Conservation (phyloP, 2,797 vertebrate species). For the Odontamblyopus lacepedii region DNA sequence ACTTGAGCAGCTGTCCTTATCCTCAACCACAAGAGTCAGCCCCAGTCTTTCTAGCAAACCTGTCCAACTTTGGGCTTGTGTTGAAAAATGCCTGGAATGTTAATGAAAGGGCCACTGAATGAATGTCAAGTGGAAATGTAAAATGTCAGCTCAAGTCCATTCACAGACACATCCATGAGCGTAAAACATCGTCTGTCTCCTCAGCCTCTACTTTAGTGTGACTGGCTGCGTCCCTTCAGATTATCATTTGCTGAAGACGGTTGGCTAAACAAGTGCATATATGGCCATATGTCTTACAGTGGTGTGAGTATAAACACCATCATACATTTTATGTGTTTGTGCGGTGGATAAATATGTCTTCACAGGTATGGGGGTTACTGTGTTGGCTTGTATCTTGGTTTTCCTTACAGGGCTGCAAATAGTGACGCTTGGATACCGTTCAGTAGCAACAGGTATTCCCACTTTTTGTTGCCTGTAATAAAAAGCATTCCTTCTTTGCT, state of each 20-base stretch:
- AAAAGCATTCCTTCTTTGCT: too few species aligned
- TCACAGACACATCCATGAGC: not conserved
- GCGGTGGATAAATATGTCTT: not conserved
- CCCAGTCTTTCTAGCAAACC: conserved; percentile 16
- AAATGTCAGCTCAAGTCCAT: conserved; percentile 35
- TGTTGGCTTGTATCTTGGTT: not conserved
- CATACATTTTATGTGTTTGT: conserved; percentile 12
- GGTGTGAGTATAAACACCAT: conserved; percentile 3
- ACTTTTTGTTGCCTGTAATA: not conserved
- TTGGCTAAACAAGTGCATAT: conserved; percentile 14
- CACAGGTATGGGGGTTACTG: not conserved
- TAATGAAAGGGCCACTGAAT: conserved; percentile 50
- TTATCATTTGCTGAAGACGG: not conserved
- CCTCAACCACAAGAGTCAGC: conserved; percentile 35
- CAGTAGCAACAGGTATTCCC: not conserved
- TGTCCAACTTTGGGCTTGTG: conserved; percentile 33
- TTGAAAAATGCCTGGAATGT: conserved; percentile 53
- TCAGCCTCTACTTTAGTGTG: not conserved
- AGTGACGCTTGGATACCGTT: not conserved
- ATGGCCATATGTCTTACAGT: not conserved
- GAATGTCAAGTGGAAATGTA: conserved; percentile 23
- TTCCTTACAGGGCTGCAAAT: not conserved
- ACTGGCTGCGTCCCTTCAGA: conserved; percentile 7
- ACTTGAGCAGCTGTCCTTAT: conserved; percentile 22
- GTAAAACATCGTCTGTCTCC: not conserved